Evolutionary conservation across 2,888 invertebrate species (phyloP).

Genomic region (Campoplex capitator): DNA sequence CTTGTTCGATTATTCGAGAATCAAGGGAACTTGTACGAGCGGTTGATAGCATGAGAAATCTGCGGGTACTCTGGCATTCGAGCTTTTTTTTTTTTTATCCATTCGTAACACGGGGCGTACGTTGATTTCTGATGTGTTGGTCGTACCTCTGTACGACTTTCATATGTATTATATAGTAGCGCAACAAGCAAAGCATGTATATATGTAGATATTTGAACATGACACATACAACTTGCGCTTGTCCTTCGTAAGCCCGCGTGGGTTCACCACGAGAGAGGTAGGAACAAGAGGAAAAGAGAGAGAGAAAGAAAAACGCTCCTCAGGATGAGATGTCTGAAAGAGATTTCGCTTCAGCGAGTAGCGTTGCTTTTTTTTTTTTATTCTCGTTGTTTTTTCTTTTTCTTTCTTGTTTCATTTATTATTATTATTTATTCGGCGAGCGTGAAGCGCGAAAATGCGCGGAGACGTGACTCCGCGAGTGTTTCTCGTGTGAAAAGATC

Average conservation of each 20-base stretch:
- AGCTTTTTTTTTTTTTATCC: conserved; percentile 40
- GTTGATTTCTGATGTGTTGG: conserved; percentile 34
- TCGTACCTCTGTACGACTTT: conserved; percentile 28
- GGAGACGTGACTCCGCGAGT: conserved; percentile 57
- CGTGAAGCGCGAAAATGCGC: conserved; percentile 64
- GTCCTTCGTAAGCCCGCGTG: conserved; percentile 67
- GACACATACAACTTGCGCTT: conserved; percentile 61
- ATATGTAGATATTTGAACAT: conserved; percentile 39
- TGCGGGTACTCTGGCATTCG: conserved; percentile 64
- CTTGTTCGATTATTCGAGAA: conserved; percentile 35
- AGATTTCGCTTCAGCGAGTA: conserved; percentile 65
- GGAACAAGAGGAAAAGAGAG: conserved; percentile 27
- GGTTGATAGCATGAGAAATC: conserved; percentile 41
- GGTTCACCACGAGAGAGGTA: conserved; percentile 51
- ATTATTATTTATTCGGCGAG: conserved; percentile 64
- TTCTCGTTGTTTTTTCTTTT: neutral
- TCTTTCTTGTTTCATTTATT: conserved; percentile 18
- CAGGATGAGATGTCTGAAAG: conserved; percentile 63
- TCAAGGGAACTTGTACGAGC: conserved; percentile 5
- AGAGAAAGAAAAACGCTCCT: conserved; percentile 35
- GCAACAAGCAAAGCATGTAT: neutral
- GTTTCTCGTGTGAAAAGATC: conserved; percentile 30
- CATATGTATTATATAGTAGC: neutral
- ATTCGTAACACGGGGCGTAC: conserved; percentile 39
- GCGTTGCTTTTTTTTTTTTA: conserved; percentile 35